Evolutionary conservation across 2,113 vertebrate species (phyloP), one percentile per base, ranked within the genome.

Genomic region (Tiliqua scincoides): DNA sequence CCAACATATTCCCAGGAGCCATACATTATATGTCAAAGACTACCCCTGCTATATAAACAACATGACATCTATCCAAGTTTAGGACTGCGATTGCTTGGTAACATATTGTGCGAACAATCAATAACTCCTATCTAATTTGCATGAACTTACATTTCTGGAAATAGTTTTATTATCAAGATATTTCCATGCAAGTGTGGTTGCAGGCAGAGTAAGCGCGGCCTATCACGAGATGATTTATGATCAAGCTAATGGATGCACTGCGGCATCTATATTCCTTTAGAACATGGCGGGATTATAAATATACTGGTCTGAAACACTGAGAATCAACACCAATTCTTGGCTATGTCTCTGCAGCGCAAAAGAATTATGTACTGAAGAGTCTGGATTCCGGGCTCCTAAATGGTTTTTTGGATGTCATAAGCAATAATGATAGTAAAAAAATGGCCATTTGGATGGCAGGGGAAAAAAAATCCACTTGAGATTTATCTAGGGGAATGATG

Each of bases 191-290:
- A 85, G 82, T 82, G 82, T 85, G 88, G 86, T 71, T 87, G 87
- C 90, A 90, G 79, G 87, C 87, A 93, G 89, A 88, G 63, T 80
- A 92, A 93, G 87, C 88, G 74, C 89, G 52, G 85, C 89, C 87
- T 12, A 43, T 82, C 87, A 90, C 79, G 79, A 14, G 65, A 85
- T 84, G 80, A 93, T 92, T 93, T 93, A 92, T 93, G 89, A 92
- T 93, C 92, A 89, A 93, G 89, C 89, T 95, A 92, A 93, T 88
- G 84, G 88, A 95, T 92, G 84, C 62, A 91, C 89, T 92, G 89
- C 85, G 79, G 83, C 84, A 89, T 93, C 87, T 92, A 87, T 90
- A 91, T 93, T 93, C 93, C 91, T 91, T 77, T 37, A 91, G 88
- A 86, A 87, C 80, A 86, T 2, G 84, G 77, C 0, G 0, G 74